phyloP scores from a whole-genome alignment of 2,113 vertebrate genomes.

The Cyanistes caeruleus region DNA sequence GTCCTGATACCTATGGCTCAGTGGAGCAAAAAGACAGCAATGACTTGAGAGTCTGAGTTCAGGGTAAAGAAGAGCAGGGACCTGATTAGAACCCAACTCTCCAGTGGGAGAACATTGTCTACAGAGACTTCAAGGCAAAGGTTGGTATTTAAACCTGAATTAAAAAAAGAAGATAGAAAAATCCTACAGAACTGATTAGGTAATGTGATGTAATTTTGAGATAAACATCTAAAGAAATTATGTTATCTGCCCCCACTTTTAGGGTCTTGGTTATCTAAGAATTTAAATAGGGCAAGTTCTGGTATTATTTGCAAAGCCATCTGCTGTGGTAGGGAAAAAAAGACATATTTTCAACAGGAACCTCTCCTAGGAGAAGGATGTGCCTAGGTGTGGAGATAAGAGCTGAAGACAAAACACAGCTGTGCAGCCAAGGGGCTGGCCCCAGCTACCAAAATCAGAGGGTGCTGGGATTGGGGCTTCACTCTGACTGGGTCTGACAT shows the following conservation, averaged over 20 bases:
- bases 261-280: background rate
- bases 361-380: background rate
- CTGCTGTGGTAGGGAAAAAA: background rate
- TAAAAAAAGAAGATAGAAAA: background rate
- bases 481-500: background rate
- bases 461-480: background rate
- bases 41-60: background rate
- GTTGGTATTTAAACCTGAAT: background rate
- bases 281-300: background rate
- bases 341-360: background rate
- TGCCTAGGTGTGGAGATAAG: accelerated
- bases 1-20: background rate
- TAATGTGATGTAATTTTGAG: background rate
- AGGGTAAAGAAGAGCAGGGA: background rate
- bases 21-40: background rate
- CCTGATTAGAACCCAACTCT: background rate
- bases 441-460: accelerated
- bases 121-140: background rate
- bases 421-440: accelerated
- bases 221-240: background rate
- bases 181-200: background rate
- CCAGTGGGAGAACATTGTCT: background rate
- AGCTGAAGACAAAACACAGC: background rate
- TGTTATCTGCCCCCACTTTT: background rate
- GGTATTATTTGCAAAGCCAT: background rate